A percentile compares a stretch with the other conserved stretches of the same genome.
Conservation (phyloP, 2,888 invertebrate genomes). For the Euclidia mi region DNA sequence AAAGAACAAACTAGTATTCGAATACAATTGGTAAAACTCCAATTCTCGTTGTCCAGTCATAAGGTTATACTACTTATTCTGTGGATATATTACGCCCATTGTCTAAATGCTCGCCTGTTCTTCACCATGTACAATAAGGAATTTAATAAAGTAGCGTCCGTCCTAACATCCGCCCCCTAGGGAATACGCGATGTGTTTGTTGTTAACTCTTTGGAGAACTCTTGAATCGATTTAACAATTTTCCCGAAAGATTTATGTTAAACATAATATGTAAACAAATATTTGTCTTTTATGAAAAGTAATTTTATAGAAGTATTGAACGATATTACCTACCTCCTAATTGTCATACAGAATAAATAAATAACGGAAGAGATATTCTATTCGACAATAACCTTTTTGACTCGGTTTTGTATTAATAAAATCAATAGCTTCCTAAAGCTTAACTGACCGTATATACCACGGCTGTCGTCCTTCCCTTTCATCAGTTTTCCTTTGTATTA, state of each 20-base stretch:
- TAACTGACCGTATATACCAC: slow-evolving; percentile 66
- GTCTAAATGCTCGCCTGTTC: no score
- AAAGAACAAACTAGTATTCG: no score
- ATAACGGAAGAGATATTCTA: slow-evolving; percentile 25
- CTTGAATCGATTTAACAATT: neutral
- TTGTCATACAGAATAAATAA: slow-evolving; percentile 17
- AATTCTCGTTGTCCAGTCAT: no score
- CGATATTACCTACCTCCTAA: slow-evolving; percentile 22
- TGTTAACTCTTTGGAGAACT: slow-evolving; percentile 6
- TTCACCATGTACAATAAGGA: no score
- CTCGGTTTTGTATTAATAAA: slow-evolving; percentile 49
- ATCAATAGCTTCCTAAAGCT: slow-evolving; percentile 63
- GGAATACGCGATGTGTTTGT: no score
- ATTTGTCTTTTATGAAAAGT: slow-evolving; percentile 5
- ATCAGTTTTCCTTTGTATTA: slow-evolving; percentile 62
- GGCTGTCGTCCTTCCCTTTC: slow-evolving; percentile 57
- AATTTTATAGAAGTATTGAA: slow-evolving; percentile 10
- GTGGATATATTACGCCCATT: neutral
- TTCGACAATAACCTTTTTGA: slow-evolving; percentile 31
- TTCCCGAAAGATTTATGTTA: neutral
- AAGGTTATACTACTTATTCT: neutral
- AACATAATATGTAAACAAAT: slow-evolving; percentile 4
- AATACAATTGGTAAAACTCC: no score
- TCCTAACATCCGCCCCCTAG: no score
- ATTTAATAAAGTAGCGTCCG: no score